A percentile compares a stretch with the other conserved stretches of the same genome.
Evolutionary conservation across 2,797 vertebrate genomes (phyloP).

Genomic region (Anguilla pacifica): DNA sequence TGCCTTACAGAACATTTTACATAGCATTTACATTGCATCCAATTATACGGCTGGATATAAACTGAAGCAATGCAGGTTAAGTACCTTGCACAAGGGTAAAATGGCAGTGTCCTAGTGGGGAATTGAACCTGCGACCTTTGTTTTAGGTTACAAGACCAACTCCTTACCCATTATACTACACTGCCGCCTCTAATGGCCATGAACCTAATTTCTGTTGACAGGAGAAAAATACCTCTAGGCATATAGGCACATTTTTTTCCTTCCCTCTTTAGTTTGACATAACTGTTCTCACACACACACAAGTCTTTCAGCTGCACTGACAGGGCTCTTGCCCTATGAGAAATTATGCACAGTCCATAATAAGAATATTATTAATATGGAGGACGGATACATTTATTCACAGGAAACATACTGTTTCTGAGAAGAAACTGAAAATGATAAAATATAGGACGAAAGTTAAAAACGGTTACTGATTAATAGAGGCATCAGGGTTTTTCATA

Average conservation of each 20-base stretch:
- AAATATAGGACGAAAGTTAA: background rate
- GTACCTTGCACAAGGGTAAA: too few relatives aligned
- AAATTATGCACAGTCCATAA: background rate
- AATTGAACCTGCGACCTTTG: too few relatives aligned
- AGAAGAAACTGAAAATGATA: background rate
- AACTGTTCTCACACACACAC: background rate
- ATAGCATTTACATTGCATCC: too few relatives aligned
- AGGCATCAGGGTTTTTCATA: background rate
- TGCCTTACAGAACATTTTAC: too few relatives aligned
- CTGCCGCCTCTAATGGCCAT: constrained; percentile 15
- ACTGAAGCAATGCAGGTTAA: too few relatives aligned
- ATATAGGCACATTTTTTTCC: constrained; percentile 29
- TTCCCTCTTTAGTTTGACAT: constrained; percentile 31
- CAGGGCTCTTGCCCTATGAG: background rate
- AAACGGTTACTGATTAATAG: background rate
- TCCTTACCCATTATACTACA: too few relatives aligned
- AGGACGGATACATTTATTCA: background rate
- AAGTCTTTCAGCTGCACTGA: background rate
- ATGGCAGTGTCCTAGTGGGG: too few relatives aligned
- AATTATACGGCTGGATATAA: too few relatives aligned
- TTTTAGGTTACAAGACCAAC: too few relatives aligned
- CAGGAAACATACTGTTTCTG: background rate
- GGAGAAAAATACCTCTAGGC: constrained; percentile 29
- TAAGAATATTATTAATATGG: background rate
- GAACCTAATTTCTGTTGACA: constrained; percentile 31